These are phyloP conservation scores for Thinocorus orbignyianus DNA, from an alignment of 2,113 vertebrate genomes.

Conservation along the genomic window DNA sequence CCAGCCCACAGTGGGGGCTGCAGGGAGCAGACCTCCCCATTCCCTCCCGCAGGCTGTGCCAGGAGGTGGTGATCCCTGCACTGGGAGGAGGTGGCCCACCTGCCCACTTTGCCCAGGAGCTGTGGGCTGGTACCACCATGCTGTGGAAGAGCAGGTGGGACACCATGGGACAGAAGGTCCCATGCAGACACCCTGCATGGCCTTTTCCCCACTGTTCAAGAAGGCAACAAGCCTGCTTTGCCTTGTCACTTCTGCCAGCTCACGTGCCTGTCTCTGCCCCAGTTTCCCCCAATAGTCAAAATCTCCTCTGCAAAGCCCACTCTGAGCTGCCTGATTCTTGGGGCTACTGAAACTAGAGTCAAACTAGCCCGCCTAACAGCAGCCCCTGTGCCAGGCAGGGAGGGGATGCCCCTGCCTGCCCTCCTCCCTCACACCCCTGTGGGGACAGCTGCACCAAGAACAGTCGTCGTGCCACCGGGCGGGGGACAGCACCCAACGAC, in stretches of 20 bases:
- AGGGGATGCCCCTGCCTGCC: neutral
- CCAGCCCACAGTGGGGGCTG: neutral
- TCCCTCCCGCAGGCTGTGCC: neutral
- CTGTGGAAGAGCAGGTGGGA: neutral
- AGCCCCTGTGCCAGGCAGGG: neutral
- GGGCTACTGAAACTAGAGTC: neutral
- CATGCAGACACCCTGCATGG: neutral
- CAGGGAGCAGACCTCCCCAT: neutral
- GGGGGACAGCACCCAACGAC: neutral
- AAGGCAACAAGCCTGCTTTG: neutral
- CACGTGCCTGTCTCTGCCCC: neutral
- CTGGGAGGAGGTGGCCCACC: neutral
- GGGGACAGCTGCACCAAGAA: accelerated
- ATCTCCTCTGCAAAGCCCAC: neutral
- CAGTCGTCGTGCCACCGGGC: accelerated
- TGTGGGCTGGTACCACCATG: neutral
- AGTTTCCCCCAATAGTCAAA: neutral
- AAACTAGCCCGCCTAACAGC: neutral
- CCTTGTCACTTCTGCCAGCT: neutral
- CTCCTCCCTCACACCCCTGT: accelerated
- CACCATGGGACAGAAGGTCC: neutral
- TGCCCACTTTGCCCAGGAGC: neutral
- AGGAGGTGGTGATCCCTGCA: neutral
- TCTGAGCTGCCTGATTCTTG: neutral
- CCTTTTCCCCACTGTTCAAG: neutral